These are phyloP conservation scores for Alloscopus bannaensis DNA, from an alignment of 2,888 invertebrate genomes.

Conservation along the genomic window DNA sequence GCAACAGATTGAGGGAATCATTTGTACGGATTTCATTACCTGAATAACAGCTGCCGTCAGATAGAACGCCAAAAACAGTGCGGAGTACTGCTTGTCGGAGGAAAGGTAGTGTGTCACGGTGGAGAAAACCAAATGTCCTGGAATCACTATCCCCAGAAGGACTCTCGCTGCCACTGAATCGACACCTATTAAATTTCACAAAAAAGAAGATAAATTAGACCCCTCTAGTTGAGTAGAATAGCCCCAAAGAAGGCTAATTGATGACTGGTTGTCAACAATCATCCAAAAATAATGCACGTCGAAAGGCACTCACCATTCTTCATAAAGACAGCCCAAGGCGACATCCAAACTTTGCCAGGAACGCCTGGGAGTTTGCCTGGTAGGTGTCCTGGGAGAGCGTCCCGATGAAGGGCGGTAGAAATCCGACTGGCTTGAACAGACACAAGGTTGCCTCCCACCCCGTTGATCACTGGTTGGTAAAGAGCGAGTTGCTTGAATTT, in stretches of 20 bases:
- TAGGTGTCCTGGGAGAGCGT: conserved; percentile 78
- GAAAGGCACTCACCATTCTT: conserved; percentile 45
- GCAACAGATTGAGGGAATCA: no score
- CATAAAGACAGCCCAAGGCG: conserved; percentile 73
- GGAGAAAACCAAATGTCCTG: conserved; percentile 70
- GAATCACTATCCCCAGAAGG: conserved; percentile 73
- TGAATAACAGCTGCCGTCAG: conserved; percentile 70
- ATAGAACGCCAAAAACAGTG: conserved; percentile 67
- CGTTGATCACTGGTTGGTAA: conserved; percentile 89
- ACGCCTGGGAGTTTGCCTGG: conserved; percentile 74
- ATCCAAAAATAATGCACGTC: no score
- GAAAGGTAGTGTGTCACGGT: conserved; percentile 69
- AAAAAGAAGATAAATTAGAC: conserved; percentile 29
- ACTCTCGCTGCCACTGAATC: conserved; percentile 77
- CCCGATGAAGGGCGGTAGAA: conserved; percentile 84
- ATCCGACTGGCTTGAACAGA: conserved; percentile 87
- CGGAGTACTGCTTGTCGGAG: conserved; percentile 57
- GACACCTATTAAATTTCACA: conserved; percentile 67
- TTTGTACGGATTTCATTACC: no score
- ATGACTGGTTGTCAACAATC: no score
- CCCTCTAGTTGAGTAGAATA: background rate
- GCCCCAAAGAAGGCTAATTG: background rate
- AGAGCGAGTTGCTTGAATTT: conserved; percentile 84
- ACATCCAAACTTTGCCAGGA: conserved; percentile 72
- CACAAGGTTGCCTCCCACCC: conserved; percentile 87